Conservation (phyloP, 2,797 vertebrate species). For the Garrulus glandarius region DNA sequence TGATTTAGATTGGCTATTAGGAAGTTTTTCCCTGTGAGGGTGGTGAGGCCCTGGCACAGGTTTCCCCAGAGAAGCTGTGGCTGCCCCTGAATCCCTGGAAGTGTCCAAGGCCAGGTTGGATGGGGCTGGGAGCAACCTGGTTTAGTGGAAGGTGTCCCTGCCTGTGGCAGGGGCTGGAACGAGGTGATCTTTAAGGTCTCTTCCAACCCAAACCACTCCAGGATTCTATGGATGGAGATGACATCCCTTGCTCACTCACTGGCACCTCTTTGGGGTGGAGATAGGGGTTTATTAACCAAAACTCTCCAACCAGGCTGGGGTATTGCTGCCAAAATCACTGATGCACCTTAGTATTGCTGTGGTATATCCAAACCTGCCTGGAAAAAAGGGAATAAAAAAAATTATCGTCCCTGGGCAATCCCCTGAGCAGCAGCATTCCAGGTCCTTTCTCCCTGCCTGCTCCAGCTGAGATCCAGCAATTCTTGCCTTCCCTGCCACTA, state of each 20-base stretch:
- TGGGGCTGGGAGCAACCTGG: background rate
- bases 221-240: background rate
- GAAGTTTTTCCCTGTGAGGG: background rate
- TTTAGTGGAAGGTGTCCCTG: accelerated
- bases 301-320: background rate
- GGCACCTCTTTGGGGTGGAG: background rate
- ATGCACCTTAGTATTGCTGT: accelerated
- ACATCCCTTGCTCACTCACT: background rate
- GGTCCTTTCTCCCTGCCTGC: background rate
- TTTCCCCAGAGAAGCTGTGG: background rate
- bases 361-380: background rate
- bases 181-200: accelerated
- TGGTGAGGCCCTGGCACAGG: accelerated
- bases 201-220: background rate
- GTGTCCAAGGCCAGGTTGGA: background rate
- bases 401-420: background rate
- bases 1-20: background rate
- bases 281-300: background rate
- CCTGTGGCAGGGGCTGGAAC: background rate
- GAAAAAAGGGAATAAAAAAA: background rate
- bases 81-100: background rate
- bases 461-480: background rate
- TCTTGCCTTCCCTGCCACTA: background rate
- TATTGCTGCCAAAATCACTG: background rate
- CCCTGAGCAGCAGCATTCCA: background rate